Conservation (phyloP, 2,797 vertebrate species). For the Gallirallus australis region DNA sequence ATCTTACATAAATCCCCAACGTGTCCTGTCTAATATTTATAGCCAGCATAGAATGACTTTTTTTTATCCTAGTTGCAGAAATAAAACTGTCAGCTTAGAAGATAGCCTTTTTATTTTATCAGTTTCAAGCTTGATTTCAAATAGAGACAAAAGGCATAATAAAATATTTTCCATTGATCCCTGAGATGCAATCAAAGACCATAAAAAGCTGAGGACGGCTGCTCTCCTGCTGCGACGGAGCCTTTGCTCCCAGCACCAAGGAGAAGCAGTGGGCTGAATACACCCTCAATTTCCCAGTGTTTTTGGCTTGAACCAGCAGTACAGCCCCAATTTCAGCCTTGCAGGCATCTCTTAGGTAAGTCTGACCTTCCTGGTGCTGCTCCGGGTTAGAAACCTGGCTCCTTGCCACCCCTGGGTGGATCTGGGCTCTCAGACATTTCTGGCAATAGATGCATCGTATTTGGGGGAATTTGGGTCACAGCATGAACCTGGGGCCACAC, state of each 20-base stretch:
- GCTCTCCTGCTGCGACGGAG: not conserved
- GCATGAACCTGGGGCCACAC: accelerated
- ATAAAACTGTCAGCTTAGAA: conserved; percentile 66
- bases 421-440: not conserved
- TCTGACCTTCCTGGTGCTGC: not conserved
- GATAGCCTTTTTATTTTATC: conserved; percentile 56
- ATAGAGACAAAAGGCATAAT: conserved; percentile 49
- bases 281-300: accelerated
- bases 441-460: accelerated
- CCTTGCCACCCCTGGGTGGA: not conserved
- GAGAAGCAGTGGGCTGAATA: not conserved
- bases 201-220: not conserved
- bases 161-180: conserved; percentile 48
- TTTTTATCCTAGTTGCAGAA: conserved; percentile 37
- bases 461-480: not conserved
- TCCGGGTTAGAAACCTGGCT: not conserved
- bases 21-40: conserved; percentile 64
- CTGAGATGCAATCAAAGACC: not conserved
- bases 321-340: not conserved
- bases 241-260: accelerated
- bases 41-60: conserved; percentile 30
- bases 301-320: not conserved
- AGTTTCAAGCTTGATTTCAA: conserved; percentile 45
- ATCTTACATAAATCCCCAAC: conserved; percentile 41
- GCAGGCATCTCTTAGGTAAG: not conserved